phyloP scores from a whole-genome alignment of 2,113 vertebrate species.

The Trachemys scripta region DNA sequence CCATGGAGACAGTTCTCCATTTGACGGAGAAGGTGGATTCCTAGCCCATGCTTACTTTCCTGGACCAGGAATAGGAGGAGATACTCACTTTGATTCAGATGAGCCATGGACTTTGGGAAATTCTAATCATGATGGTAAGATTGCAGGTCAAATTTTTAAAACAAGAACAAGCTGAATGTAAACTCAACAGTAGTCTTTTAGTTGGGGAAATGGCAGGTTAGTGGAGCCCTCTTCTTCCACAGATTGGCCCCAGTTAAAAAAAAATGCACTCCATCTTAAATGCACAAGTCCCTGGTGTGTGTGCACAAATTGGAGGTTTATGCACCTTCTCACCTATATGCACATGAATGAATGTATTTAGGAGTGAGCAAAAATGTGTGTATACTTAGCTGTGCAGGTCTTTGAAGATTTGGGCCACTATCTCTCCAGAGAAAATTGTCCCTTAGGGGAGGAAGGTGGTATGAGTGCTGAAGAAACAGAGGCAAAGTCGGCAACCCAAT shows the following conservation, averaged over 20 bases:
- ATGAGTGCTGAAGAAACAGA: background rate
- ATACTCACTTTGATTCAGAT: constrained; percentile 98
- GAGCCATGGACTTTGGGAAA: constrained; percentile 98
- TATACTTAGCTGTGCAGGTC: background rate
- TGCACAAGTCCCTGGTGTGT: background rate
- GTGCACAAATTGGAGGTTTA: background rate
- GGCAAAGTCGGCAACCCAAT: background rate
- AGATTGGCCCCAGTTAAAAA: background rate
- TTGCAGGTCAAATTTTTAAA: background rate
- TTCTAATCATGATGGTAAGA: constrained; percentile 94
- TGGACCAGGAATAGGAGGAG: constrained; percentile 96
- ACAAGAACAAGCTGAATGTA: background rate
- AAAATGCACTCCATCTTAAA: background rate
- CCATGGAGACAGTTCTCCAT: constrained; percentile 97
- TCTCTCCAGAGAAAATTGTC: background rate
- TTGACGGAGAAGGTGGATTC: constrained; percentile 98
- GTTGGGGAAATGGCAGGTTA: background rate
- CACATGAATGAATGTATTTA: background rate
- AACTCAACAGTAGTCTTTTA: background rate
- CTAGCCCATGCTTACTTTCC: constrained; percentile 98
- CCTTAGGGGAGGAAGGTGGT: background rate
- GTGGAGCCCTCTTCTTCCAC: background rate
- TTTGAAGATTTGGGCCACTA: background rate
- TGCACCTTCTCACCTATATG: background rate
- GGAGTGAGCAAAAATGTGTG: background rate